Percentiles rank a stretch among this genome's conserved stretches.
phyloP scores from a whole-genome alignment of 1,140 invertebrate genomes.

The Caenorhabditis brenneri region DNA sequence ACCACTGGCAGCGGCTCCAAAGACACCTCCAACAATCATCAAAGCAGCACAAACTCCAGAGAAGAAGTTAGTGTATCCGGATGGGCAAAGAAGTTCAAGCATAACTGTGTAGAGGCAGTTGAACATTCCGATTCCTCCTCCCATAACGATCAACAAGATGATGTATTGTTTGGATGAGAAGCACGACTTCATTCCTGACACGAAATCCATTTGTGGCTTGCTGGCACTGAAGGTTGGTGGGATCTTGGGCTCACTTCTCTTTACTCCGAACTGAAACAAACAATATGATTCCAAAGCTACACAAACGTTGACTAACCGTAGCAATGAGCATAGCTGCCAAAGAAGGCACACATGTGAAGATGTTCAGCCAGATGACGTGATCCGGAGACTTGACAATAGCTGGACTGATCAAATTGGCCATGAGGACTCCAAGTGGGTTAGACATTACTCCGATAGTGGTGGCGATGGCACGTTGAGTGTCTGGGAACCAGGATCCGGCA shows the following conservation, averaged over 20 bases:
- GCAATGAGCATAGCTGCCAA: constrained; percentile 61
- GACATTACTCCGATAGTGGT: constrained; percentile 70
- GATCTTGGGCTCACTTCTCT: constrained; percentile 67
- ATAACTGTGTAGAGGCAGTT: constrained; percentile 70
- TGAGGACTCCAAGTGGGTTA: constrained; percentile 67
- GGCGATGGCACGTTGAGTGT: constrained; percentile 67
- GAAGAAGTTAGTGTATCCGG: constrained; percentile 66
- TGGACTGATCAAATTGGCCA: constrained; percentile 67
- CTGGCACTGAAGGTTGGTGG: constrained; percentile 65
- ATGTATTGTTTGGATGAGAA: constrained; percentile 66
- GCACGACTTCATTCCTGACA: constrained; percentile 64
- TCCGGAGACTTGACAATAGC: constrained; percentile 59
- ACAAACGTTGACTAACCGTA: constrained; percentile 27
- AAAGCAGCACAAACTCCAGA: constrained; percentile 63
- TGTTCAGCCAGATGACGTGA: constrained; percentile 64
- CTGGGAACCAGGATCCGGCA: constrained; percentile 69
- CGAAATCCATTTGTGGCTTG: constrained; percentile 65
- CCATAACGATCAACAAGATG: constrained; percentile 66
- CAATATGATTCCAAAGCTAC: background rate
- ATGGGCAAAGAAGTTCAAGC: constrained; percentile 68
- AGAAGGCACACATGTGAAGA: constrained; percentile 62
- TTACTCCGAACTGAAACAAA: constrained; percentile 58
- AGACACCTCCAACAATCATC: constrained; percentile 69
- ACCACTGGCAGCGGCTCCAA: constrained; percentile 65
- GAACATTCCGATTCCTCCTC: constrained; percentile 71